A percentile compares a stretch with the other conserved stretches of the same genome.
Conservation (phyloP, 2,888 invertebrate genomes). For the Vanessa cardui region DNA sequence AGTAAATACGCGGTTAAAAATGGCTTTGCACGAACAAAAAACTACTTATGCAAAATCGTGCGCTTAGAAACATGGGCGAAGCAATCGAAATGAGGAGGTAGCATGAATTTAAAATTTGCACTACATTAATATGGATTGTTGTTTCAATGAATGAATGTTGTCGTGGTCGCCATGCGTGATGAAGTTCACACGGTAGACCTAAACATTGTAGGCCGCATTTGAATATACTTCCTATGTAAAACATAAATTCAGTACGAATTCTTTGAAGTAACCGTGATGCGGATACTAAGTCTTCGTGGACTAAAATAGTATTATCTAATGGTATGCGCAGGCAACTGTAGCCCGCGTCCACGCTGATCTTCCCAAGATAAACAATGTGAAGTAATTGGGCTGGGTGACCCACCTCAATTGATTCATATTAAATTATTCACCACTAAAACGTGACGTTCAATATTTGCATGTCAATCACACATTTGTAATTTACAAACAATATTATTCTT, state of each 20-base stretch:
- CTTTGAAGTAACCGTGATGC: conserved; percentile 76
- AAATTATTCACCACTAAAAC: conserved; percentile 28
- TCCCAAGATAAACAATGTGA: not conserved
- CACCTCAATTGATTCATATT: conserved; percentile 32
- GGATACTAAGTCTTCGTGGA: conserved; percentile 71
- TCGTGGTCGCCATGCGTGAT: conserved; percentile 80
- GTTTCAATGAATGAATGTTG: conserved; percentile 81
- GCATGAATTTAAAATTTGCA: conserved; percentile 82
- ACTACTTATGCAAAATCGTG: conserved; percentile 79
- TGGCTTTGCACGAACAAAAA: conserved; percentile 73
- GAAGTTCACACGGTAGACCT: conserved; percentile 81
- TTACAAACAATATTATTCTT: not conserved
- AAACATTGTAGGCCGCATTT: conserved; percentile 80
- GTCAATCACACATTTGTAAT: not conserved
- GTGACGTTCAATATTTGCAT: conserved; percentile 19
- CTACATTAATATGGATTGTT: conserved; percentile 82
- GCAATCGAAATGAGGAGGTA: conserved; percentile 76
- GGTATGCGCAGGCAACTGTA: conserved; percentile 68
- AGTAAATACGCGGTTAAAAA: conserved; percentile 72
- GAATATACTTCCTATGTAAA: conserved; percentile 82
- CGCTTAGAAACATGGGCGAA: conserved; percentile 73
- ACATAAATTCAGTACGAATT: conserved; percentile 77
- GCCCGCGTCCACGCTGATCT: conserved; percentile 37
- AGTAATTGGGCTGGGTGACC: too few relatives aligned
- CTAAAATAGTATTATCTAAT: conserved; percentile 75